Conservation (phyloP, 2,888 invertebrate species). For the Mimachlamys varia region DNA sequence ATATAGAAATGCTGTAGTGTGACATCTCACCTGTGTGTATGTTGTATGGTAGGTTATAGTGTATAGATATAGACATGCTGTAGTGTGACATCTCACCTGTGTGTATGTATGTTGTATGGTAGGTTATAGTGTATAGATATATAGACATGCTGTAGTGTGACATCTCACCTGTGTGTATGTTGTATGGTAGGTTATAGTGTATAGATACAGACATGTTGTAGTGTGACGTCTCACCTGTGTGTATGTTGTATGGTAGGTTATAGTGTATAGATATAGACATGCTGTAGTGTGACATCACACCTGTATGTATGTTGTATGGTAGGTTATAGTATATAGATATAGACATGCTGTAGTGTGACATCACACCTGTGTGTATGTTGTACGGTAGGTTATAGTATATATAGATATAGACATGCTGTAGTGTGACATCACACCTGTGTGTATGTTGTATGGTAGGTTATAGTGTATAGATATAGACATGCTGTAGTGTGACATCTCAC, state of each 20-base stretch:
- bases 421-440: background rate
- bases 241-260: background rate
- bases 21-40: background rate
- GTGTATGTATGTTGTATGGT: background rate
- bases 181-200: background rate
- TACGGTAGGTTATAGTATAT: background rate
- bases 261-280: background rate
- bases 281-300: background rate
- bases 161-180: background rate
- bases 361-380: background rate
- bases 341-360: background rate
- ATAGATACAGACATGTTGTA: background rate
- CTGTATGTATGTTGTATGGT: background rate
- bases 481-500: background rate
- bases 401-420: background rate
- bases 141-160: background rate
- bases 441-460: background rate
- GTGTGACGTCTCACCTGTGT: background rate
- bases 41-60: background rate
- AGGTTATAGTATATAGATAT: no score
- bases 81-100: background rate
- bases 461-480: background rate
- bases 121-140: background rate
- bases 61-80: background rate
- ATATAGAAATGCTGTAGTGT: background rate